Conservation (phyloP, 2,113 vertebrate genomes). For the Bos indicus region DNA sequence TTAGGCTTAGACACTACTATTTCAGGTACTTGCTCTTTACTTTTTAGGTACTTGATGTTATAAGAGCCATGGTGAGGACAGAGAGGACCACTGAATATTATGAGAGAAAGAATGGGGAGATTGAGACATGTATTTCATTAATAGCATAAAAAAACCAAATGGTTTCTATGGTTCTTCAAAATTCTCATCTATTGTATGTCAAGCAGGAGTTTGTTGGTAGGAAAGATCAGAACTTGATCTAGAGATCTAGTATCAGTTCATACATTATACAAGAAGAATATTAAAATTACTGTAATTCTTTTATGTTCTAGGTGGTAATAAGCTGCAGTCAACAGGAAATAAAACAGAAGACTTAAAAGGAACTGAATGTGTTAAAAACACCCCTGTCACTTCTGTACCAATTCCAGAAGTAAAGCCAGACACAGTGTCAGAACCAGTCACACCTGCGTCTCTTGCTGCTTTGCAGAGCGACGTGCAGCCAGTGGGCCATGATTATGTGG, state of each 20-base stretch:
- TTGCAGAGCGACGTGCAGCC: conserved; percentile 98
- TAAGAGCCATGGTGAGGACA: not conserved
- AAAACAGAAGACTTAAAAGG: conserved; percentile 92
- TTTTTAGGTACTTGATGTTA: conserved; percentile 7
- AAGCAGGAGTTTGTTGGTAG: not conserved
- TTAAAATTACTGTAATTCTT: conserved; percentile 2
- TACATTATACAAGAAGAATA: not conserved
- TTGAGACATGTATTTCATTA: not conserved
- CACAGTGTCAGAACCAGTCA: conserved; percentile 82
- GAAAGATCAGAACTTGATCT: conserved; percentile 22
- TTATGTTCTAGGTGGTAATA: conserved; percentile 89
- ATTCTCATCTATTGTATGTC: not conserved
- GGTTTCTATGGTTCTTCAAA: not conserved
- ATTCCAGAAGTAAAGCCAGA: conserved; percentile 87
- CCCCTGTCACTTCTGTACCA: conserved; percentile 76
- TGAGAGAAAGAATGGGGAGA: not conserved
- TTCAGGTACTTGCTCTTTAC: not conserved
- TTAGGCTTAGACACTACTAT: not conserved
- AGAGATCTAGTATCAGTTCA: conserved; percentile 7
- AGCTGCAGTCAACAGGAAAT: conserved; percentile 89
- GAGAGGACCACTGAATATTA: not conserved
- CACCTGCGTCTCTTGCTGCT: conserved; percentile 89
- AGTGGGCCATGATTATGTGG: conserved; percentile 98
- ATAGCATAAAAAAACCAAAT: not conserved
- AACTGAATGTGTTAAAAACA: conserved; percentile 83